Evolutionary conservation across 2,888 invertebrate genomes (phyloP).

Genomic region (Chymomyza caudatula): DNA sequence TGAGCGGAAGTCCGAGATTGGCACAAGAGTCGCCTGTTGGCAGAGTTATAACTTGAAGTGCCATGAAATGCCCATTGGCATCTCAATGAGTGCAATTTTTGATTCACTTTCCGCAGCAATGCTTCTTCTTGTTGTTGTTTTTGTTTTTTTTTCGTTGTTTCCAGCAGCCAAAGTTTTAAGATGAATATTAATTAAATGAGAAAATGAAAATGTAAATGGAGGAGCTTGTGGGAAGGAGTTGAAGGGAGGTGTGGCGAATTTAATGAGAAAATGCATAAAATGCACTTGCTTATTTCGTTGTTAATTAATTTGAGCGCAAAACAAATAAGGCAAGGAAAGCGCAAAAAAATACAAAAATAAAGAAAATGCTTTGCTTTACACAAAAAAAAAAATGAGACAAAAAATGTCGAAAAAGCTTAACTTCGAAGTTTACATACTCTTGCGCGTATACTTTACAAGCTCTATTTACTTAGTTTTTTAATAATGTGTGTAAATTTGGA

Average conservation of each 20-base stretch:
- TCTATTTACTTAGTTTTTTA: no score
- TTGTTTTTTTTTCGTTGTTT: slow-evolving; percentile 3
- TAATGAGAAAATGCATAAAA: slow-evolving; percentile 12
- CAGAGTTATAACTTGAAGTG: slow-evolving; percentile 47
- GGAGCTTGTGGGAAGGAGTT: not conserved
- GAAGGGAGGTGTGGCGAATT: slow-evolving; percentile 25
- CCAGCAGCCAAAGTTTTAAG: slow-evolving; percentile 7
- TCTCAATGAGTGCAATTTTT: not conserved
- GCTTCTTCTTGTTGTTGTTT: not conserved
- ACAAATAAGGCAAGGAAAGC: not conserved
- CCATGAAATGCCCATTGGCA: slow-evolving; percentile 25
- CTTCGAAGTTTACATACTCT: no score
- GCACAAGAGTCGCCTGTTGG: slow-evolving; percentile 51
- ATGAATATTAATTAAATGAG: slow-evolving; percentile 69
- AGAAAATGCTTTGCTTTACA: not conserved
- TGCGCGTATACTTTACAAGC: no score
- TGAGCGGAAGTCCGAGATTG: slow-evolving; percentile 56
- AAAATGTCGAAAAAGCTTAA: no score
- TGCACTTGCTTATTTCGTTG: slow-evolving; percentile 33
- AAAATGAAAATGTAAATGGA: not conserved
- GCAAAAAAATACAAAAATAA: not conserved
- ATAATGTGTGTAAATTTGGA: no score
- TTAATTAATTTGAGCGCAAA: slow-evolving; percentile 60
- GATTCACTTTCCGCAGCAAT: not conserved
- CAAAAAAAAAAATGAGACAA: not conserved